These are phyloP conservation scores for Hoplias malabaricus DNA, from an alignment of 2,113 vertebrate species.

Conservation along the genomic window DNA sequence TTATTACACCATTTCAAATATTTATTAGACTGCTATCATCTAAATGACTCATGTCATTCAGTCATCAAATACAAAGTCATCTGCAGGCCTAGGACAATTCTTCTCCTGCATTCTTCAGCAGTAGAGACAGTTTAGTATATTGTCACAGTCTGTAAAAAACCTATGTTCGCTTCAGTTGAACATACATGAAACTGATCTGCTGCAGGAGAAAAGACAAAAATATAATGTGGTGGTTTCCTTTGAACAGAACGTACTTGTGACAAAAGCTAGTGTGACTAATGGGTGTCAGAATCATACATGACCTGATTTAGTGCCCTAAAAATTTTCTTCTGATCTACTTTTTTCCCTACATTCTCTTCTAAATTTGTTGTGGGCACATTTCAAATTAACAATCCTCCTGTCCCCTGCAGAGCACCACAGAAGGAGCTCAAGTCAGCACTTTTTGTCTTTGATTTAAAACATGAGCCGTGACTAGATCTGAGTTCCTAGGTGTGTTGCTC, in stretches of 20 bases:
- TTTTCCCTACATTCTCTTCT: neutral
- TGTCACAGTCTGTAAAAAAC: too few relatives aligned
- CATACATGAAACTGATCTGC: too few relatives aligned
- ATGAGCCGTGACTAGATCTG: neutral
- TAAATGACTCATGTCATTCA: neutral
- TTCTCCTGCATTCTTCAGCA: too few relatives aligned
- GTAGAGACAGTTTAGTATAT: too few relatives aligned
- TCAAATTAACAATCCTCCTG: neutral
- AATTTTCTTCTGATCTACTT: neutral
- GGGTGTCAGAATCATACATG: too few relatives aligned
- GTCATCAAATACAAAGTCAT: neutral
- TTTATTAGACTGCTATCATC: neutral
- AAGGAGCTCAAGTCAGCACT: neutral
- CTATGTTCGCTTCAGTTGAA: too few relatives aligned
- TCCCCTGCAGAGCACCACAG: neutral
- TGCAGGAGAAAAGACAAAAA: too few relatives aligned
- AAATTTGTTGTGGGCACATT: neutral
- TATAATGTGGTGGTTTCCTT: too few relatives aligned
- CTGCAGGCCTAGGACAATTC: neutral
- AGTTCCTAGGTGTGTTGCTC: neutral
- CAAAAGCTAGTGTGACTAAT: too few relatives aligned
- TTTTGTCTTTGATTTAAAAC: neutral
- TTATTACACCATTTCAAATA: slow-evolving; percentile 14
- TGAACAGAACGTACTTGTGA: too few relatives aligned
- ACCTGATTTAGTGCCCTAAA: too few relatives aligned